These are phyloP conservation scores for Dendrolimus pini DNA, from an alignment of 2,888 invertebrate species.

Conservation along the genomic window DNA sequence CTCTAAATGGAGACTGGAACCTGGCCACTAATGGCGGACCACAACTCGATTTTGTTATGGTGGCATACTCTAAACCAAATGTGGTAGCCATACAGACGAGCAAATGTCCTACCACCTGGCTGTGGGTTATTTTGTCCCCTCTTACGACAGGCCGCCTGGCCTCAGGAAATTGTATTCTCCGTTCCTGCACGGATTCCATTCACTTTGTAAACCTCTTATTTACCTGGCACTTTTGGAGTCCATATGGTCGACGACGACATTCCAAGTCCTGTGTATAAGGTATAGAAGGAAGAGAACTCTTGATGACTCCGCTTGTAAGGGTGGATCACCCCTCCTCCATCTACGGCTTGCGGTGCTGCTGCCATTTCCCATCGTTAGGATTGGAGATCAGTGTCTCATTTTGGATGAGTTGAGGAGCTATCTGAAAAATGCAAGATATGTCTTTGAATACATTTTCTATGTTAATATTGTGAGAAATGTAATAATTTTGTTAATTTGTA, in stretches of 20 bases:
- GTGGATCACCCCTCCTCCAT: slow-evolving; percentile 39
- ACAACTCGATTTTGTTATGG: too few species aligned
- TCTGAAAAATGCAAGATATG: background rate
- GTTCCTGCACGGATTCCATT: too few species aligned
- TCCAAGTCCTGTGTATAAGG: slow-evolving; percentile 83
- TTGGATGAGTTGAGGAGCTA: background rate
- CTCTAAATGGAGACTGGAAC: too few species aligned
- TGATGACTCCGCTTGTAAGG: slow-evolving; percentile 72
- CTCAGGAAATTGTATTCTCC: too few species aligned
- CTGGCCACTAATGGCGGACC: too few species aligned
- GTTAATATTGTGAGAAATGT: too few species aligned
- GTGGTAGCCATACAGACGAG: too few species aligned
- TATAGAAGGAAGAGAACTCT: slow-evolving; percentile 80
- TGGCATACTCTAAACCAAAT: too few species aligned
- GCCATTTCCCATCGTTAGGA: slow-evolving; percentile 48
- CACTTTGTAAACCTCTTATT: background rate
- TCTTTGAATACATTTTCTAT: background rate
- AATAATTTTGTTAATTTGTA: too few species aligned
- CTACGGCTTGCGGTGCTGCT: slow-evolving; percentile 48
- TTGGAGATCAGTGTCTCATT: background rate
- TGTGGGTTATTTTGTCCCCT: too few species aligned
- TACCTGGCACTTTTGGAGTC: slow-evolving; percentile 74
- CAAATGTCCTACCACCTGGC: too few species aligned
- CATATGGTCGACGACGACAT: slow-evolving; percentile 78
- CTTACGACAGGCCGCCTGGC: too few species aligned